Conservation (phyloP, 2,888 invertebrate species). For the Sinelater perroti region DNA sequence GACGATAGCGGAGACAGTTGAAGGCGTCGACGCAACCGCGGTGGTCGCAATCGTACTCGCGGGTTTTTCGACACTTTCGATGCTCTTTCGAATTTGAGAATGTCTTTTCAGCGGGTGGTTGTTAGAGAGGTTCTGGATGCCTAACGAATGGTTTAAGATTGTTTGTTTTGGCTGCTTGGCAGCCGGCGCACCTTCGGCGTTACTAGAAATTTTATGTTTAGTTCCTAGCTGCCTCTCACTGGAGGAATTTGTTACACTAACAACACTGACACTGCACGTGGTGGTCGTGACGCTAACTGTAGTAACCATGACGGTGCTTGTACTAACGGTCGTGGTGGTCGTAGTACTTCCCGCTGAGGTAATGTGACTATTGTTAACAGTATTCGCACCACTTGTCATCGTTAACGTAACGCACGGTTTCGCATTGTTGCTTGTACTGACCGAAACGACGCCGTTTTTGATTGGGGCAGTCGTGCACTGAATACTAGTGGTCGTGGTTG, state of each 20-base stretch:
- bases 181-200: conserved; percentile 42
- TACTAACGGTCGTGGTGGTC: not conserved
- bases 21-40: not conserved
- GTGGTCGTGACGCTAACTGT: conserved; percentile 7
- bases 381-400: not conserved
- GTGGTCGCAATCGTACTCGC: not conserved
- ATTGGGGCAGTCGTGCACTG: conserved; percentile 30
- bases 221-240: conserved; percentile 19
- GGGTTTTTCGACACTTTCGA: conserved; percentile 5
- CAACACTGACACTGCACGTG: not conserved
- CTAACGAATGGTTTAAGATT: conserved; percentile 52
- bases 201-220: conserved; percentile 38
- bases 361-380: conserved; percentile 6
- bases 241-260: not conserved
- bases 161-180: conserved; percentile 52
- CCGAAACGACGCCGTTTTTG: conserved; percentile 10
- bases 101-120: conserved; percentile 56
- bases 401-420: not conserved
- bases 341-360: not conserved
- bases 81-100: conserved; percentile 45
- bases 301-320: not conserved
- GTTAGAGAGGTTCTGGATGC: conserved; percentile 56
- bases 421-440: conserved; percentile 7
- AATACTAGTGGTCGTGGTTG: conserved; percentile 24
- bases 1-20: not conserved